Evolutionary conservation across 2,888 invertebrate genomes (phyloP).

Genomic region (Ennomos fuscantarius): DNA sequence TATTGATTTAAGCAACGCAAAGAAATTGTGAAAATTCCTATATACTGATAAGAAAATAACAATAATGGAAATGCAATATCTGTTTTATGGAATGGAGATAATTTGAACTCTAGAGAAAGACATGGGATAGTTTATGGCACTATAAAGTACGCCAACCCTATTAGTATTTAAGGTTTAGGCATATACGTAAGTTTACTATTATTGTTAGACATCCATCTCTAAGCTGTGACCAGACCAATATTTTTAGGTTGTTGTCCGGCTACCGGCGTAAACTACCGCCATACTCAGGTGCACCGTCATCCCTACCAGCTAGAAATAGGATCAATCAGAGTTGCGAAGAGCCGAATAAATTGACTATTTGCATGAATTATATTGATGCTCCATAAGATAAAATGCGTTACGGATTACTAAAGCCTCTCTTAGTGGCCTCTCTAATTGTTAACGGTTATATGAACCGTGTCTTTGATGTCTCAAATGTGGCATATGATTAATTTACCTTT

Average conservation of each 20-base stretch:
- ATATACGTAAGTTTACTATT: too few species aligned
- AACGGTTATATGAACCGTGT: constrained; percentile 16
- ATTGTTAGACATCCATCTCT: too few species aligned
- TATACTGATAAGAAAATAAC: too few species aligned
- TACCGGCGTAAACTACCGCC: not conserved
- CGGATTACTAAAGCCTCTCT: constrained; percentile 20
- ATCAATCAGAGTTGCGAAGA: constrained; percentile 17
- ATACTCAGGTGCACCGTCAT: not conserved
- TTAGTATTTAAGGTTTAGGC: too few species aligned
- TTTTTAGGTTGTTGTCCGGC: not conserved
- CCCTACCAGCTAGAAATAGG: not conserved
- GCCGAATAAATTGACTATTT: constrained; percentile 27
- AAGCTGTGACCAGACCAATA: too few species aligned
- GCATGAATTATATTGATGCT: constrained; percentile 27
- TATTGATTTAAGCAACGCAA: too few species aligned
- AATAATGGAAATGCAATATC: too few species aligned
- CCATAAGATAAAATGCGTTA: constrained; percentile 20
- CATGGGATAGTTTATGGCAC: too few species aligned
- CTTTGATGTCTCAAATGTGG: constrained; percentile 7
- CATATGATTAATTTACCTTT: constrained; percentile 12
- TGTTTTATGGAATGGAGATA: too few species aligned
- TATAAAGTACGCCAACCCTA: too few species aligned
- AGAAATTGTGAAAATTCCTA: too few species aligned
- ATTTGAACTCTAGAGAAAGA: too few species aligned
- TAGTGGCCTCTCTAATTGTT: constrained; percentile 11